Percentiles rank a stretch among this genome's conserved stretches.
phyloP scores from a whole-genome alignment of 2,797 vertebrate species.

The Esox lucius region DNA sequence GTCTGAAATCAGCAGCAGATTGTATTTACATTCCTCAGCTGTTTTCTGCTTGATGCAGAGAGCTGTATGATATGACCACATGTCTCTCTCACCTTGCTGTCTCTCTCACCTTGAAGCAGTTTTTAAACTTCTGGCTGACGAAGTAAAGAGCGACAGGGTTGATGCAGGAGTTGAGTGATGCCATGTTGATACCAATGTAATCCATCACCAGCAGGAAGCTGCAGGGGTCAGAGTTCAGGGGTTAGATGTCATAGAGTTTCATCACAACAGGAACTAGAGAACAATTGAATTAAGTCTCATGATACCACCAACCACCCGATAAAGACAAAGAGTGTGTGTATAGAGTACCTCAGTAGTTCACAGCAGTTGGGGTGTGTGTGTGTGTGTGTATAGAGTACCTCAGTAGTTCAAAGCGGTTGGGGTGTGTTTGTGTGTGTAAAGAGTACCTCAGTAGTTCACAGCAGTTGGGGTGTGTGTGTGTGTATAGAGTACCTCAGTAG shows the following conservation, averaged over 20 bases:
- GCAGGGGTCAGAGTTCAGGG: conserved; percentile 29
- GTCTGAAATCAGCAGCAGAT: not conserved
- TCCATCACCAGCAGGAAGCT: conserved; percentile 90
- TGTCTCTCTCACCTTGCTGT: conserved; percentile 74
- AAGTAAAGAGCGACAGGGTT: conserved; percentile 90
- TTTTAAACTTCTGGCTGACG: conserved; percentile 90
- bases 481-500: no score
- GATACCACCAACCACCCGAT: not conserved
- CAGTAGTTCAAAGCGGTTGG: no score
- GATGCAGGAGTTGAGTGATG: conserved; percentile 90
- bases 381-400: no score
- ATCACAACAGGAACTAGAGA: conserved; percentile 28
- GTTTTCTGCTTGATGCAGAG: not conserved
- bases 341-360: no score
- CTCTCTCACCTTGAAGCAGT: conserved; percentile 84
- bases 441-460: no score
- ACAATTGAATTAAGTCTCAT: conserved; percentile 58
- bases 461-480: conserved; percentile 6
- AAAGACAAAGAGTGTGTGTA: no score
- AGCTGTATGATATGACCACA: not conserved
- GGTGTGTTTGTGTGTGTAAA: conserved; percentile 10
- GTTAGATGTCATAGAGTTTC: conserved; percentile 17
- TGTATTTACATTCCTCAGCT: not conserved
- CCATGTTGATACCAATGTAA: conserved; percentile 92
- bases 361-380: not conserved